Conservation (phyloP, 1,140 invertebrate species). For the Stenopsyche tienmushanensis region DNA sequence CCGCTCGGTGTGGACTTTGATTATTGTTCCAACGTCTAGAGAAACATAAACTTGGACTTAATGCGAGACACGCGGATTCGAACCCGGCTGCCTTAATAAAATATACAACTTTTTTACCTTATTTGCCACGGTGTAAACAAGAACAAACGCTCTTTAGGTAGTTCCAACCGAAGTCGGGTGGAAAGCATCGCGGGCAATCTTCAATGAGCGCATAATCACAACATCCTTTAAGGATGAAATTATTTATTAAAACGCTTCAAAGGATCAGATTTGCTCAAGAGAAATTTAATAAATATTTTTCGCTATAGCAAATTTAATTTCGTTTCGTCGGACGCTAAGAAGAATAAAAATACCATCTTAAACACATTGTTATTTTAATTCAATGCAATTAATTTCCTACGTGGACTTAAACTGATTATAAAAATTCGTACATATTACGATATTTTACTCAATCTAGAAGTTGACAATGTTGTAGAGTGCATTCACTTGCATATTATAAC, state of each 20-base stretch:
- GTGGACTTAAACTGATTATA: no score
- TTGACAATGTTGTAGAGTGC: no score
- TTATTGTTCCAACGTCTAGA: conserved; percentile 12
- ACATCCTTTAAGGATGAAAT: background rate
- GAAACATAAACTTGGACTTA: conserved; percentile 13
- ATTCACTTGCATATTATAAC: no score
- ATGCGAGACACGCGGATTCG: conserved; percentile 15
- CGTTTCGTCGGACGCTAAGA: background rate
- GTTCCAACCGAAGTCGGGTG: no score
- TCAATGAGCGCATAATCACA: background rate
- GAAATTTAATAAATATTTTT: background rate
- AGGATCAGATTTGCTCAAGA: background rate
- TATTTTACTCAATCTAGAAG: no score
- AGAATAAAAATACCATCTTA: background rate
- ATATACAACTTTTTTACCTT: conserved; percentile 13
- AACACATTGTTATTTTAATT: no score
- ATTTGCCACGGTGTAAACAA: conserved; percentile 14
- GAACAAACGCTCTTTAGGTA: no score
- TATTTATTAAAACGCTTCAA: background rate
- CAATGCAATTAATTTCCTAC: no score
- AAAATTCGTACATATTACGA: no score
- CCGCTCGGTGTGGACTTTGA: no score
- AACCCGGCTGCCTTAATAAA: conserved; percentile 2
- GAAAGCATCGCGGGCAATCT: background rate
- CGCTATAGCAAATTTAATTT: background rate